phyloP scores from a whole-genome alignment of 2,113 vertebrate genomes.

The Barbus barbus region DNA sequence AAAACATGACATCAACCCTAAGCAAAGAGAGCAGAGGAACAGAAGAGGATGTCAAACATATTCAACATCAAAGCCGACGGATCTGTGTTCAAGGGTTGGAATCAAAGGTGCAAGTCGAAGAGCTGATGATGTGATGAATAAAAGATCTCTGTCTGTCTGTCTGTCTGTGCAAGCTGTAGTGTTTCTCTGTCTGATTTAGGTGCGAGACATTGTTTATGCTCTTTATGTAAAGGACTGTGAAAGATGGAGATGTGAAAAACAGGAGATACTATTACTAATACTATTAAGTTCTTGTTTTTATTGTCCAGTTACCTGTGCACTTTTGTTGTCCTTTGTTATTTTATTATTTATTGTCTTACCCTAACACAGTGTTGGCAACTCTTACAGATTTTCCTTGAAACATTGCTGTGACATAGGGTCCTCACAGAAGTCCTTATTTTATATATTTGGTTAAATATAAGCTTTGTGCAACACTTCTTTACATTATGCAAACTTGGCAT shows the following conservation, averaged over 20 bases:
- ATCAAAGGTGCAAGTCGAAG: not conserved
- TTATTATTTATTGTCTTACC: too few species aligned
- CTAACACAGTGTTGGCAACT: too few species aligned
- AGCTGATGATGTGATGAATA: not conserved
- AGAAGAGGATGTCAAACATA: not conserved
- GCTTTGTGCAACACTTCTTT: too few species aligned
- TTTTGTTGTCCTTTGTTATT: too few species aligned
- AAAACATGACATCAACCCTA: not conserved
- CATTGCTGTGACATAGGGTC: too few species aligned
- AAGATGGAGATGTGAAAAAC: not conserved
- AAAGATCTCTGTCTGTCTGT: not conserved
- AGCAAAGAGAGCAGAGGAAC: not conserved
- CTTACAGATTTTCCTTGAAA: too few species aligned
- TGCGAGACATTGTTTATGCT: not conserved
- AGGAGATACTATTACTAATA: too few species aligned
- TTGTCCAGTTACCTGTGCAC: too few species aligned
- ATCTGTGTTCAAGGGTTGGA: not conserved
- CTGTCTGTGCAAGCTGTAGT: not conserved
- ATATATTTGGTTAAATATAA: too few species aligned
- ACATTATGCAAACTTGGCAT: too few species aligned
- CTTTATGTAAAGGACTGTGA: not conserved
- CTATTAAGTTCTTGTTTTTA: too few species aligned
- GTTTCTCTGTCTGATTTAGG: not conserved
- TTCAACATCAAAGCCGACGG: not conserved
- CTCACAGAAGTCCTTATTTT: too few species aligned